These are phyloP conservation scores for Eledona agricola DNA, from an alignment of 2,888 invertebrate species.

Conservation along the genomic window DNA sequence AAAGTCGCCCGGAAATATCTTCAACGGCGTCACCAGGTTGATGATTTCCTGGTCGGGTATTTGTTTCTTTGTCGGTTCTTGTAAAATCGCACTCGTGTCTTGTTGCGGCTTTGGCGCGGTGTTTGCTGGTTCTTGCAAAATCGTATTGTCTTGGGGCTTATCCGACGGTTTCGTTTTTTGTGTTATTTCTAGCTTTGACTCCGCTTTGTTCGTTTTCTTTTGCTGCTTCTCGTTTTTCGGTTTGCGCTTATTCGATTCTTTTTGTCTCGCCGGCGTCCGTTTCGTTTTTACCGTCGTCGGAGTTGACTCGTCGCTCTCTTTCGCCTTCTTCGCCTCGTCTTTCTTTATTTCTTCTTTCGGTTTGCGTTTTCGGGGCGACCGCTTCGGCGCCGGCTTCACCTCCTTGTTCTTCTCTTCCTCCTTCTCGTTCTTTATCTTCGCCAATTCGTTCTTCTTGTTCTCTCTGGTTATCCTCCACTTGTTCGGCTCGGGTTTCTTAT, in stretches of 20 bases:
- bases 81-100: too few relatives aligned
- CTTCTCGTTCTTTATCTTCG: conserved; percentile 7
- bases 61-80: too few relatives aligned
- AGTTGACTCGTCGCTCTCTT: neutral
- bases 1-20: conserved; percentile 47
- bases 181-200: too few relatives aligned
- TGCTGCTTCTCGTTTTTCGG: neutral
- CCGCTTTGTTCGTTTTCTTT: neutral
- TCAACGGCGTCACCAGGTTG: conserved; percentile 46
- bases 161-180: too few relatives aligned
- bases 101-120: too few relatives aligned
- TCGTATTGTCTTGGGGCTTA: too few relatives aligned
- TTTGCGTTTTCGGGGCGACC: conserved; percentile 2
- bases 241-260: neutral
- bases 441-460: conserved; percentile 12
- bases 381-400: conserved; percentile 5
- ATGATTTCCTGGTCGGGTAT: too few relatives aligned
- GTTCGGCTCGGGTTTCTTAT: conserved; percentile 1
- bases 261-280: conserved; percentile 2
- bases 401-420: neutral
- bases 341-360: conserved; percentile 19
- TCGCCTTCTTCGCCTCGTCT: conserved; percentile 19
- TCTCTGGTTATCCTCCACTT: too few relatives aligned
- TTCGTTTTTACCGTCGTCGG: conserved; percentile 36
- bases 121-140: too few relatives aligned